These are phyloP conservation scores for Paracanthobrama guichenoti DNA, from an alignment of 2,113 vertebrate species.

Conservation along the genomic window DNA sequence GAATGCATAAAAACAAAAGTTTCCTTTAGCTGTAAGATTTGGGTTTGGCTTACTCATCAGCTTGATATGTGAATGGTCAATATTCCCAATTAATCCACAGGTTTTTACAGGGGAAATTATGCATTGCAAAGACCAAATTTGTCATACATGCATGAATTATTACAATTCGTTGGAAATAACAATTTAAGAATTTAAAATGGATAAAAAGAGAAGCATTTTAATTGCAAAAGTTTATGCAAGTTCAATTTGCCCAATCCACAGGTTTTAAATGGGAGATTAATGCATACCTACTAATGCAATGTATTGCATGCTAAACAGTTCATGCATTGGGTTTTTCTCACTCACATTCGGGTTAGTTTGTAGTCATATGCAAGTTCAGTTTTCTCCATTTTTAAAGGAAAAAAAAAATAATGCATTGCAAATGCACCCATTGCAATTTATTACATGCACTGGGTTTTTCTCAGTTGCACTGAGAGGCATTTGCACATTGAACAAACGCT, in stretches of 20 bases:
- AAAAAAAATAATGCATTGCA: no score
- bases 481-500: not conserved
- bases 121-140: not conserved
- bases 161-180: not conserved
- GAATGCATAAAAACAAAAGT: not conserved
- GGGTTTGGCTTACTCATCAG: not conserved
- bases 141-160: no score
- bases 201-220: not conserved
- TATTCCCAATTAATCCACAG: not conserved
- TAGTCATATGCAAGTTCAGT: not conserved
- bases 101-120: not conserved
- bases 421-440: not conserved
- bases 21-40: not conserved
- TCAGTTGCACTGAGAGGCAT: not conserved
- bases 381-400: no score
- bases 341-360: no score
- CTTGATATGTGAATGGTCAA: not conserved
- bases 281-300: not conserved
- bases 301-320: not conserved
- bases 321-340: not conserved
- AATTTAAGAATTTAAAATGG: not conserved
- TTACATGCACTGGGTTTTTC: not conserved
- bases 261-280: not conserved
- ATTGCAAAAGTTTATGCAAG: not conserved
- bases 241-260: not conserved